Conservation (phyloP, 2,113 vertebrate species). For the Sebastes fasciatus region DNA sequence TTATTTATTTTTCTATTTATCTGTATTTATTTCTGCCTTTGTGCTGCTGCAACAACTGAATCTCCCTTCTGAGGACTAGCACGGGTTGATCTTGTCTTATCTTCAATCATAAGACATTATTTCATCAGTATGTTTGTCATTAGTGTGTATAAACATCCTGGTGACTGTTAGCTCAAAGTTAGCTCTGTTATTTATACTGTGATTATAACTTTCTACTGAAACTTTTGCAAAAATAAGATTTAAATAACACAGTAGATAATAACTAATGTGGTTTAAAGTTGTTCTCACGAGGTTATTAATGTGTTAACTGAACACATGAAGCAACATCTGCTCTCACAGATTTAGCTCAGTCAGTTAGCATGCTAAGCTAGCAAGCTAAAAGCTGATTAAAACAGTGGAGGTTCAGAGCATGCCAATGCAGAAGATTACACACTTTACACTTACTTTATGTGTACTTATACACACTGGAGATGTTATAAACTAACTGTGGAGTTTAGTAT, state of each 20-base stretch:
- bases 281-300: background rate
- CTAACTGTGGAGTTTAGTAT: background rate
- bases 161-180: background rate
- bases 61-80: no score
- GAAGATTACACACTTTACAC: background rate
- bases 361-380: conserved; percentile 22
- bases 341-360: conserved; percentile 6
- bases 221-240: background rate
- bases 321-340: background rate
- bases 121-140: no score
- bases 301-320: background rate
- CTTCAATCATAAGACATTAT: no score
- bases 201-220: background rate
- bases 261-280: background rate
- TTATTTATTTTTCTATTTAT: no score
- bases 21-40: no score
- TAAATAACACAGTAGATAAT: background rate
- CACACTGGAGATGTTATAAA: background rate
- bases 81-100: no score
- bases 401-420: background rate
- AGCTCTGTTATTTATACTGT: background rate
- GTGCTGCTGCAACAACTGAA: no score
- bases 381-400: background rate
- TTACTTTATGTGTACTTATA: background rate
- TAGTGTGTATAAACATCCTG: accelerated